phyloP scores from a whole-genome alignment of 2,797 vertebrate genomes.

The Sphaeramia orbicularis region DNA sequence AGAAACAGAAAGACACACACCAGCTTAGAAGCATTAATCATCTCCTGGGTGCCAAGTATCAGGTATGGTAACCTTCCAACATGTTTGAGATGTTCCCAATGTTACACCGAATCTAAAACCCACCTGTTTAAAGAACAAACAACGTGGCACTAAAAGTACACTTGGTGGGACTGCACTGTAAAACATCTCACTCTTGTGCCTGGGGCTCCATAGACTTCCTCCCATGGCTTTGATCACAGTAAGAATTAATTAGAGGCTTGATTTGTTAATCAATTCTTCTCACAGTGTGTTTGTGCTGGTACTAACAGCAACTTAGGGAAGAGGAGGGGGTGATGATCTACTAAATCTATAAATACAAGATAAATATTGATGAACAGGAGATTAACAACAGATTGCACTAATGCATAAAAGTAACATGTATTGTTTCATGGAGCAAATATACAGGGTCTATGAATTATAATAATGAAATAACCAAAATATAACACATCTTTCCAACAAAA shows the following conservation, averaged over 20 bases:
- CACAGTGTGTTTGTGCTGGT: conserved; percentile 47
- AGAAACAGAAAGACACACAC: conserved; percentile 25
- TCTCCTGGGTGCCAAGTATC: conserved; percentile 24
- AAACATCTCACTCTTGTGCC: conserved; percentile 34
- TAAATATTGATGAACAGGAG: conserved; percentile 56
- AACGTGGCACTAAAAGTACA: conserved; percentile 10
- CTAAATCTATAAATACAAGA: conserved; percentile 62
- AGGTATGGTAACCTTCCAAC: conserved; percentile 22
- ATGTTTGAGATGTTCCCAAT: conserved; percentile 15
- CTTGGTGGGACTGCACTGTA: conserved; percentile 14
- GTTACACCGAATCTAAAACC: conserved; percentile 20
- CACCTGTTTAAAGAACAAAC: conserved; percentile 47
- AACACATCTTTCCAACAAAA: no score
- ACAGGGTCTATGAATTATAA: not conserved
- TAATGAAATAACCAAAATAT: no score
- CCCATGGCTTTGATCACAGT: conserved; percentile 63
- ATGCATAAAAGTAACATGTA: conserved; percentile 19
- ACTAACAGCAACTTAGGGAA: conserved; percentile 38
- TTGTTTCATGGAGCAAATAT: no score
- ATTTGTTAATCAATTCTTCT: conserved; percentile 74
- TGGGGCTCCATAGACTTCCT: conserved; percentile 41
- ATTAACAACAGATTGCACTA: conserved; percentile 53
- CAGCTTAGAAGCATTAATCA: conserved; percentile 23
- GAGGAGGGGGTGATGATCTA: conserved; percentile 22
- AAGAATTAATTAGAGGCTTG: conserved; percentile 73